These are phyloP conservation scores for Dermatemys mawii DNA, from an alignment of 2,113 vertebrate genomes.

Conservation along the genomic window DNA sequence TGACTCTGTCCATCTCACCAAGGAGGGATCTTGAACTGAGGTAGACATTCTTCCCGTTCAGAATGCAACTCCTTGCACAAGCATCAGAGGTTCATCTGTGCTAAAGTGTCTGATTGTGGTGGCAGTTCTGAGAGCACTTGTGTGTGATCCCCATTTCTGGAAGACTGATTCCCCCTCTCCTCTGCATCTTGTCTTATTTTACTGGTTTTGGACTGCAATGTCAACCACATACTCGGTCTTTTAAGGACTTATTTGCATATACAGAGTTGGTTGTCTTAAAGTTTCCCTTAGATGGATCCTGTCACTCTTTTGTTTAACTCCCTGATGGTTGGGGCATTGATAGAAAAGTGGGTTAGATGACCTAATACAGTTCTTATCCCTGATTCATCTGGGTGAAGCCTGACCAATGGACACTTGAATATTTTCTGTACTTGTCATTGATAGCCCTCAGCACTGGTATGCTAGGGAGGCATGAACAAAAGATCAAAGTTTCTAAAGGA, in stretches of 20 bases:
- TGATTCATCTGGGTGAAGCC: neutral
- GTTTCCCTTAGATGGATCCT: neutral
- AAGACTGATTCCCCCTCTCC: too few relatives aligned
- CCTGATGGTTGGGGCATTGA: neutral
- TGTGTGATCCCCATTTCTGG: too few relatives aligned
- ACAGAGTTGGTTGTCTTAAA: neutral
- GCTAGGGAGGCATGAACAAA: neutral
- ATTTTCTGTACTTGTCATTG: neutral
- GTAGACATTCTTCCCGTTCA: too few relatives aligned
- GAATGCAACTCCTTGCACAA: too few relatives aligned
- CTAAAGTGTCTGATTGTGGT: too few relatives aligned
- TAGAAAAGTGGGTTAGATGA: neutral
- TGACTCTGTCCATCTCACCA: too few relatives aligned
- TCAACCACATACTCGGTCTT: too few relatives aligned
- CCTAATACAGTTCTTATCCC: neutral
- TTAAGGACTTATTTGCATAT: neutral
- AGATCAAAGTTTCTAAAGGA: neutral
- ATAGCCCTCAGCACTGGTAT: neutral
- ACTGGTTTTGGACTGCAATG: too few relatives aligned
- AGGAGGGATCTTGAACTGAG: too few relatives aligned
- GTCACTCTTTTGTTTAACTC: neutral
- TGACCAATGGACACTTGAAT: neutral
- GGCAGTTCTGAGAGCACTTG: too few relatives aligned
- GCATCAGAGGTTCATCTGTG: too few relatives aligned
- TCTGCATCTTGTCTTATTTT: too few relatives aligned